These are phyloP conservation scores for Harpagoxenus sublaevis DNA, from an alignment of 2,888 invertebrate genomes.

Conservation along the genomic window DNA sequence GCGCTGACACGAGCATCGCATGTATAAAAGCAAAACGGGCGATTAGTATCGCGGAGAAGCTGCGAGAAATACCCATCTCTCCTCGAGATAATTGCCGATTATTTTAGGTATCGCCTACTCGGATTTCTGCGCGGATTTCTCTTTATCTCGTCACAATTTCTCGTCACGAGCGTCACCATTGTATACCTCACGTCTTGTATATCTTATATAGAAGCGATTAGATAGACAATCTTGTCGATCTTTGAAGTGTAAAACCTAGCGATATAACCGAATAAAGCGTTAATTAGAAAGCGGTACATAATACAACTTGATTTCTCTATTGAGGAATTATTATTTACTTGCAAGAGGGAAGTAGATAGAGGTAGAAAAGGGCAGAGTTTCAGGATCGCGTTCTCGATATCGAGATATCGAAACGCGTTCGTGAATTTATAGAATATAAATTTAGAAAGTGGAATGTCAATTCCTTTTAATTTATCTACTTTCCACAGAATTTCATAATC, in stretches of 20 bases:
- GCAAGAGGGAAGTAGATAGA: neutral
- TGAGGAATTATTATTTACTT: neutral
- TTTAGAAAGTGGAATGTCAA: constrained; percentile 1
- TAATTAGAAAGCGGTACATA: neutral
- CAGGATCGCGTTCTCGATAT: neutral
- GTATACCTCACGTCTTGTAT: neutral
- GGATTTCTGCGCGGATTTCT: neutral
- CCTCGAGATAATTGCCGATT: neutral
- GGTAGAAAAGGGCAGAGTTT: neutral
- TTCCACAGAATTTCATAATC: neutral
- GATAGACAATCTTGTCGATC: constrained; percentile 22
- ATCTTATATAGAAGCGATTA: constrained; percentile 12
- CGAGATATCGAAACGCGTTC: neutral
- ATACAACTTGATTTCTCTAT: neutral
- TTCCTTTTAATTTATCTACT: neutral
- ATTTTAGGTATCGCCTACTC: neutral
- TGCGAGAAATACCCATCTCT: neutral
- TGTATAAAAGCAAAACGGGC: neutral
- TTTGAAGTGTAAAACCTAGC: neutral
- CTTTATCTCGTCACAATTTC: neutral
- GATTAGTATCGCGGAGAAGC: neutral
- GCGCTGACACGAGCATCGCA: neutral
- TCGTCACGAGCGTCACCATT: neutral
- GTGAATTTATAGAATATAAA: neutral
- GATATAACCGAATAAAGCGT: neutral